These are phyloP conservation scores for Noctuana brunneofusca DNA, from an alignment of 2,888 invertebrate species.

Conservation along the genomic window DNA sequence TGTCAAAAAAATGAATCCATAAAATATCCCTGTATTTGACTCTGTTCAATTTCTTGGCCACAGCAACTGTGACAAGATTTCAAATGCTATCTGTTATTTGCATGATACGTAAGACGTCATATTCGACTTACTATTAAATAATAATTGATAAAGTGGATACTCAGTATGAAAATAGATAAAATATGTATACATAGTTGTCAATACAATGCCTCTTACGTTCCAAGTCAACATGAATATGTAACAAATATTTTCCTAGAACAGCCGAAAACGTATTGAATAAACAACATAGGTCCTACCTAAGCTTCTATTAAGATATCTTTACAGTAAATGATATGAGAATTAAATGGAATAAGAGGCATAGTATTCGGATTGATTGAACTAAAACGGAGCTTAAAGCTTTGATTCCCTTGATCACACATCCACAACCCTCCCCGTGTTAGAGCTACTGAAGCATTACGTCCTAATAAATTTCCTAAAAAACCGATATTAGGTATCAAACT, in stretches of 20 bases:
- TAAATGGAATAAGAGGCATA: constrained; percentile 56
- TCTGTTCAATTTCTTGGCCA: constrained; percentile 80
- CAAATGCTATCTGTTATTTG: constrained; percentile 53
- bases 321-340: constrained; percentile 16
- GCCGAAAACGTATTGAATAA: constrained; percentile 12
- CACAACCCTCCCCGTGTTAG: constrained; percentile 67
- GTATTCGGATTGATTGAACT: constrained; percentile 59
- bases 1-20: constrained; percentile 66
- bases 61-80: constrained; percentile 62
- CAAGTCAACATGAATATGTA: constrained; percentile 20
- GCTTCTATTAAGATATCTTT: constrained; percentile 23
- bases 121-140: constrained; percentile 54
- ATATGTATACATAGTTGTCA: constrained; percentile 60
- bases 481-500: constrained; percentile 77
- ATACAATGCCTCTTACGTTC: constrained; percentile 55
- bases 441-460: constrained; percentile 74
- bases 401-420: constrained; percentile 78
- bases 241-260: constrained; percentile 22
- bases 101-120: constrained; percentile 42
- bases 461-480: constrained; percentile 81
- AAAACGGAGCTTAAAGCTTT: constrained; percentile 80
- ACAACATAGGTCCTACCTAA: constrained; percentile 7
- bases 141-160: constrained; percentile 58
- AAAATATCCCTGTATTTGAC: constrained; percentile 82
- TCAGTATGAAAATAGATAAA: constrained; percentile 77